Base-by-base conservation (phyloP, 1,140 invertebrate species). In the Piezodorus guildinii region DNA sequence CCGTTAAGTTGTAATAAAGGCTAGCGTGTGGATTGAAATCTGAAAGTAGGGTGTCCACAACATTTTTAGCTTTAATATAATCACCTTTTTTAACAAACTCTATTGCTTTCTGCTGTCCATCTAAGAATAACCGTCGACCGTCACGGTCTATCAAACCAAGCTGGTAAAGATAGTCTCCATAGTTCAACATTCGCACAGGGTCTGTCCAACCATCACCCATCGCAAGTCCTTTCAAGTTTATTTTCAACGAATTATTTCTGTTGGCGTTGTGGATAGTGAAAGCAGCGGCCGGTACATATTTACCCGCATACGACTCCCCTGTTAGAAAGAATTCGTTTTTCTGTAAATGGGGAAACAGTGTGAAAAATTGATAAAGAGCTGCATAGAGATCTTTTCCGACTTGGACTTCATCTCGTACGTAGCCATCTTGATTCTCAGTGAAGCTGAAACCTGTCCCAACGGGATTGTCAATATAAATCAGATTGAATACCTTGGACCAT, bases 151-250 rank as follows among this genome's bases (percentile, higher is more conserved):
- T 58, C 14, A 71, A 75, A 0, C 91, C 91, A 51, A 90, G 73
- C 70, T 88, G 85, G 72, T 88, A 91, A 54, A 94, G 79, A 75
- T 89, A 90, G 68, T 87, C 82, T 12, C 87, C 85, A 72, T 92
- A 93, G 17, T 58, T 14, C 0, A 89, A 71, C 76, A 91, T 89
- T 72, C 87, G 82, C 27, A 83, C 76, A 0, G 90, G 91, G 76
- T 94, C 91, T 65, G 82, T 85, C 0, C 91, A 75, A 0, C 90
- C 91, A 76, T 94, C 91, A 0, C 90, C 91, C 71, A 94, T 93
- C 0, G 87, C 85, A 64, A 94, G 73, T 39, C 86, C 86, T 81
- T 71, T 83, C 76, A 17, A 77, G 79, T 74, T 88, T 78, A 73
- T 86, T 81, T 19, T 71, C 77, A 8, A 81, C 85, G 10, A 85